Evolutionary conservation across 2,888 invertebrate genomes (phyloP).

Genomic region (Pammene fasciana): DNA sequence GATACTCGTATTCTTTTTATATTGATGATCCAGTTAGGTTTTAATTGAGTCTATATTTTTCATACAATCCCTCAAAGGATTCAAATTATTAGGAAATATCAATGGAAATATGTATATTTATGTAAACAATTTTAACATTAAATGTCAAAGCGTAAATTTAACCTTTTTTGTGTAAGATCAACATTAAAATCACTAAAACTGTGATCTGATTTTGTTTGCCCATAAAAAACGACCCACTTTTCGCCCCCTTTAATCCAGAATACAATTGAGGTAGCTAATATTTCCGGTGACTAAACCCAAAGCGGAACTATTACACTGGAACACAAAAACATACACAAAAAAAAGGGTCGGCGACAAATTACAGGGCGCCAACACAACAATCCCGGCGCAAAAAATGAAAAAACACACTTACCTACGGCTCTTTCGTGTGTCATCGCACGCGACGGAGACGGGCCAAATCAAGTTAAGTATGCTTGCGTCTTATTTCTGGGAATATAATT

Average conservation of each 20-base stretch:
- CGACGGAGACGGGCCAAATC: conserved; percentile 44
- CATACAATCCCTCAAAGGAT: too few relatives aligned
- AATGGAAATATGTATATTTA: too few relatives aligned
- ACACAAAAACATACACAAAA: conserved; percentile 32
- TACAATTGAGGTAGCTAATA: conserved; percentile 36
- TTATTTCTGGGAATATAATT: conserved; percentile 16
- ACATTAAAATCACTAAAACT: neutral
- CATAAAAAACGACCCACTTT: conserved; percentile 2
- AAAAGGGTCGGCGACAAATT: conserved; percentile 66
- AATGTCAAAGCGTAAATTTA: too few relatives aligned
- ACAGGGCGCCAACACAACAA: conserved; percentile 68
- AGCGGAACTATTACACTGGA: conserved; percentile 39
- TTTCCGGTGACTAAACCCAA: conserved; percentile 40
- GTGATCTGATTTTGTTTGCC: neutral
- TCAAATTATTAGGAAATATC: too few relatives aligned
- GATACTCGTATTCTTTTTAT: too few relatives aligned
- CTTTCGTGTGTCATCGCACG: conserved; percentile 65
- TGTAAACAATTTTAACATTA: too few relatives aligned
- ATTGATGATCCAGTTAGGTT: too few relatives aligned
- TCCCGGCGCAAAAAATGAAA: conserved; percentile 54
- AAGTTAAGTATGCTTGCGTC: conserved; percentile 6
- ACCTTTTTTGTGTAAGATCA: neutral
- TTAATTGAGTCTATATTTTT: too few relatives aligned
- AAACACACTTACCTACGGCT: conserved; percentile 33
- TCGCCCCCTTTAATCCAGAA: conserved; percentile 12